phyloP scores from a whole-genome alignment of 2,888 invertebrate genomes.

The Philaethria dido region DNA sequence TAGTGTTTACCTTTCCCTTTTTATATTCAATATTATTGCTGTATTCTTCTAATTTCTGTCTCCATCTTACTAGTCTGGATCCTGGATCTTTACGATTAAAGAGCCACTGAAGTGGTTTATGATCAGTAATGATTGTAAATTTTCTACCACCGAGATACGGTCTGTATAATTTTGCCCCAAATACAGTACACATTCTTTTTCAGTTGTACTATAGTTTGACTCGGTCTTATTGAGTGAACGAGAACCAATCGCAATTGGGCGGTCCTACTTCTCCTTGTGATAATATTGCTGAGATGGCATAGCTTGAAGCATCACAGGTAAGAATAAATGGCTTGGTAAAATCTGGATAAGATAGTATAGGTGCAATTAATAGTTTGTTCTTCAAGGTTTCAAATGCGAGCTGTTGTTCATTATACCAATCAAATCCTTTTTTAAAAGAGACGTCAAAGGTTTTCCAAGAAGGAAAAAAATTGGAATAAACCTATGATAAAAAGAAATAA shows the following conservation, averaged over 20 bases:
- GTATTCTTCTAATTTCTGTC: constrained; percentile 15
- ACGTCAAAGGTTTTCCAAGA: no score
- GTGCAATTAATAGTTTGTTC: not conserved
- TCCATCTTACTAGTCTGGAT: constrained; percentile 3
- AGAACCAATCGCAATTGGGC: not conserved
- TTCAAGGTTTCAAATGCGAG: constrained; percentile 1
- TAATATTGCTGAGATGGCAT: not conserved
- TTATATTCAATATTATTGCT: not conserved
- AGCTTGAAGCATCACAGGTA: not conserved
- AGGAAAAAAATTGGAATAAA: not conserved
- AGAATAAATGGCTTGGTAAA: not conserved
- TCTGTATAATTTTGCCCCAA: constrained; percentile 6
- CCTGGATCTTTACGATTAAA: constrained; percentile 15
- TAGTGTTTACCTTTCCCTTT: not conserved
- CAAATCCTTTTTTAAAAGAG: not conserved
- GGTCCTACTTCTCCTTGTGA: not conserved
- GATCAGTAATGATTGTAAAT: constrained; percentile 20
- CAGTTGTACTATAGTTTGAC: not conserved
- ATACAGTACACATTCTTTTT: not conserved
- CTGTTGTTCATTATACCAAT: not conserved
- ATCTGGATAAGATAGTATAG: not conserved
- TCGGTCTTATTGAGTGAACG: not conserved
- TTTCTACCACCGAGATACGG: constrained; percentile 7
- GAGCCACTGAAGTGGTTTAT: constrained; percentile 12
- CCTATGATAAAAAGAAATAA: no score